A percentile compares a stretch with the other conserved stretches of the same genome.
Evolutionary conservation across 2,797 vertebrate species (phyloP).

Genomic region (Sebastes paucispinis): DNA sequence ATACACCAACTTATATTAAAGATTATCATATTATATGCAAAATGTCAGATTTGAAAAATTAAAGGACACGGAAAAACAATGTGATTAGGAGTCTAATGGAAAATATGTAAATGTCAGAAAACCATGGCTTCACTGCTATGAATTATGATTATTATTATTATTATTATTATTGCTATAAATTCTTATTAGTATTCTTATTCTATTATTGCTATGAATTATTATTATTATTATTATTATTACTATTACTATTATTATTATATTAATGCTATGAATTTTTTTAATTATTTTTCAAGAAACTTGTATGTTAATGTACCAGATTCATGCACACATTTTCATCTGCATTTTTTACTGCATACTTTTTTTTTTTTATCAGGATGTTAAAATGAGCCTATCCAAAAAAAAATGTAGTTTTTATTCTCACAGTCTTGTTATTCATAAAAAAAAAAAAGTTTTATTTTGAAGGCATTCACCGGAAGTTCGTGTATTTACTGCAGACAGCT

Average conservation of each 20-base stretch:
- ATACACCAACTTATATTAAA: no score
- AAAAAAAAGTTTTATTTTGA: constrained; percentile 47
- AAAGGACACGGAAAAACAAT: neutral
- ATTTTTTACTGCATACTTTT: no score
- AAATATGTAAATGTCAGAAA: neutral
- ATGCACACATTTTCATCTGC: neutral
- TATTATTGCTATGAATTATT: no score
- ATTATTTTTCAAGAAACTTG: neutral
- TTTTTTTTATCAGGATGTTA: neutral
- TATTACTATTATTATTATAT: no score
- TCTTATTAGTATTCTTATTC: no score
- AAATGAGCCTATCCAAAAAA: neutral
- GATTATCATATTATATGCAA: neutral
- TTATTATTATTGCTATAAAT: no score
- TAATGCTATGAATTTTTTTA: no score
- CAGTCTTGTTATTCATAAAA: no score
- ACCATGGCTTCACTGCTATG: neutral
- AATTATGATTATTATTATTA: neutral
- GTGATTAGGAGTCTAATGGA: neutral
- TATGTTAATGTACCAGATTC: neutral
- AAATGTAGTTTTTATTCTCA: neutral
- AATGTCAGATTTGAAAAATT: neutral
- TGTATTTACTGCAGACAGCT: accelerated
- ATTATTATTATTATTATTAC: no score
- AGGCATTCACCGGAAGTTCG: neutral